Evolutionary conservation across 2,113 vertebrate genomes (phyloP).

Genomic region (Oncorhynchus clarkii): DNA sequence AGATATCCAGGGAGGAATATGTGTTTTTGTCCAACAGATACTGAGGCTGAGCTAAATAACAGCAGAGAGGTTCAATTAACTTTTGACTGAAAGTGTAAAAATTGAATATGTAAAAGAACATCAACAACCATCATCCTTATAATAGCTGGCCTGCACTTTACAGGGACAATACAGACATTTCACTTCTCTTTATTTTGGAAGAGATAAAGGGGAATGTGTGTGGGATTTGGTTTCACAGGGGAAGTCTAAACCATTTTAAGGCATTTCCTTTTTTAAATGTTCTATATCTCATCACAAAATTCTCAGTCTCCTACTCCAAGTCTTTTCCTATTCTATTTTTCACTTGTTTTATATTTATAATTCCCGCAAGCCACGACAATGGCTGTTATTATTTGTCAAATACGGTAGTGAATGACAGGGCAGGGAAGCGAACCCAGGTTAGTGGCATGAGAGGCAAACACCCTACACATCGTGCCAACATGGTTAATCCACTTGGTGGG

Average conservation of each 20-base stretch:
- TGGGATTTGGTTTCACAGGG: background rate
- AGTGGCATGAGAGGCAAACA: no score
- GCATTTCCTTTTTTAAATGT: background rate
- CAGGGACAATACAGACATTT: background rate
- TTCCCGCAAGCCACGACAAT: no score
- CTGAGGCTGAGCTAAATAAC: constrained; percentile 38
- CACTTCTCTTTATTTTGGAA: constrained; percentile 11
- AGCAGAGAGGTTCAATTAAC: constrained; percentile 19
- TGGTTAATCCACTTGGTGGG: no score
- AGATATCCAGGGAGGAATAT: constrained; percentile 19
- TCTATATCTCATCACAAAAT: background rate
- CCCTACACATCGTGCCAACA: no score
- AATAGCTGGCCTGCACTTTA: background rate
- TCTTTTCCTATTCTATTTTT: background rate
- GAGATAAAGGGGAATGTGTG: constrained; percentile 5
- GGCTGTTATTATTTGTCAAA: background rate
- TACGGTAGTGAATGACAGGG: no score
- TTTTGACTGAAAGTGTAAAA: background rate
- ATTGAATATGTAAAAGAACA: background rate
- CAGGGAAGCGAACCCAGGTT: no score
- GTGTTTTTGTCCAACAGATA: constrained; percentile 6
- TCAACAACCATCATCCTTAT: background rate
- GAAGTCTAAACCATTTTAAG: background rate
- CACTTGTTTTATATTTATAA: background rate
- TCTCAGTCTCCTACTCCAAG: background rate